Percentiles rank a stretch among this genome's conserved stretches.
Conservation (phyloP, 2,888 invertebrate species). For the Synergus itoensis region DNA sequence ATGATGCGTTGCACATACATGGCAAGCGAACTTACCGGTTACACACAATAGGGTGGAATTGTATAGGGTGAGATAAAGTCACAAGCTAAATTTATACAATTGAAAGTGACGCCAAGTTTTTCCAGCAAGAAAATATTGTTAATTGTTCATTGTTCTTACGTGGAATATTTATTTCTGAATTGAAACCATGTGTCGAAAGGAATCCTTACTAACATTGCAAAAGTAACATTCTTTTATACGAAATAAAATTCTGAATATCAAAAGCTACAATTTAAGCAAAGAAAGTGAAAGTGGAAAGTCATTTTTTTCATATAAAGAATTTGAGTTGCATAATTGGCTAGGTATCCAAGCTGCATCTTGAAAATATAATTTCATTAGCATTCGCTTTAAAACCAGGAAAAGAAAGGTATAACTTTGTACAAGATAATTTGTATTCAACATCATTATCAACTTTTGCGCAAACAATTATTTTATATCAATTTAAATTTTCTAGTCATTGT, state of each 20-base stretch:
- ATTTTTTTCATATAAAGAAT: background rate
- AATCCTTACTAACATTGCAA: no score
- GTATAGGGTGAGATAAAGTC: slow-evolving; percentile 48
- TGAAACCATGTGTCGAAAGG: no score
- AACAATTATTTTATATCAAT: background rate
- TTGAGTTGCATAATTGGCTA: background rate
- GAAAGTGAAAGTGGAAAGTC: background rate
- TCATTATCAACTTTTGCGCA: background rate
- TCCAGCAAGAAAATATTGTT: background rate
- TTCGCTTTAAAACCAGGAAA: slow-evolving; percentile 6
- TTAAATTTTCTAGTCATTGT: background rate
- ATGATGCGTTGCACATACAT: slow-evolving; percentile 46
- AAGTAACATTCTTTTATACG: background rate
- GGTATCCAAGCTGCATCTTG: background rate
- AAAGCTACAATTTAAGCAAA: background rate
- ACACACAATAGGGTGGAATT: slow-evolving; percentile 47
- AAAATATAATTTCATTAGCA: slow-evolving; percentile 3
- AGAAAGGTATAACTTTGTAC: background rate
- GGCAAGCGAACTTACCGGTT: slow-evolving; percentile 44
- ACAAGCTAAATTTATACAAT: slow-evolving; percentile 38
- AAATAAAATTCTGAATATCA: background rate
- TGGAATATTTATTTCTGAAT: no score
- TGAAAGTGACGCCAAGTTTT: background rate
- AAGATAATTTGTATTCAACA: background rate
- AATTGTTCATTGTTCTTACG: background rate